Conservation (phyloP, 2,113 vertebrate species). For the Pelmatolapia mariae region DNA sequence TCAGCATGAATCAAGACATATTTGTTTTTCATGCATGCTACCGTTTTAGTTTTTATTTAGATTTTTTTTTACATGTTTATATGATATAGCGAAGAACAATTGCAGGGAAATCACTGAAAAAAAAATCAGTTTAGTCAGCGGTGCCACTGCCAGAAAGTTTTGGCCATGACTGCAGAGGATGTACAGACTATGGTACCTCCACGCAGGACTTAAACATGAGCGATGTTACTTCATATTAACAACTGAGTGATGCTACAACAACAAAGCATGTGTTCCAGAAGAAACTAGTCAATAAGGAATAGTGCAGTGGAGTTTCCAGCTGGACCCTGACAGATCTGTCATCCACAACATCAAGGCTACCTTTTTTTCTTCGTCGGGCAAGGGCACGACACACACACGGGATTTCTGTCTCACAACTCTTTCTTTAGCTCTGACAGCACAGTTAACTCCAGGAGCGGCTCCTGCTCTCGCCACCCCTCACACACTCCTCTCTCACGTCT, state of each 20-base stretch:
- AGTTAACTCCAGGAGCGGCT: background rate
- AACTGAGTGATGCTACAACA: background rate
- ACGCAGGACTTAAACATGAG: background rate
- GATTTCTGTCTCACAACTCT: background rate
- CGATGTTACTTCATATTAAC: background rate
- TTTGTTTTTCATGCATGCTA: background rate
- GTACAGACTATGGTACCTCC: background rate
- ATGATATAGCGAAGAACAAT: background rate
- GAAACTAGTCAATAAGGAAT: background rate
- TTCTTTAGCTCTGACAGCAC: background rate
- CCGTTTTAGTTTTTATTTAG: background rate
- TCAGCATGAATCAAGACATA: background rate
- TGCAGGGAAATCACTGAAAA: background rate
- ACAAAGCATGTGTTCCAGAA: background rate
- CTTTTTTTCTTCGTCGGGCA: background rate
- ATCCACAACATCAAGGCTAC: background rate
- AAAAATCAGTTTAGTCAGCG: background rate
- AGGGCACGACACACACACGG: background rate
- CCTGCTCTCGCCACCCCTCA: accelerated
- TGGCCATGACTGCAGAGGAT: background rate
- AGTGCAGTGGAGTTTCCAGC: background rate
- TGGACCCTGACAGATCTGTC: background rate
- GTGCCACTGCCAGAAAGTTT: background rate
- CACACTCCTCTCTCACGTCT: background rate
- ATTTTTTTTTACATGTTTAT: background rate